These are phyloP conservation scores for Sclerurus mexicanus DNA, from an alignment of 2,113 vertebrate species.

Conservation along the genomic window DNA sequence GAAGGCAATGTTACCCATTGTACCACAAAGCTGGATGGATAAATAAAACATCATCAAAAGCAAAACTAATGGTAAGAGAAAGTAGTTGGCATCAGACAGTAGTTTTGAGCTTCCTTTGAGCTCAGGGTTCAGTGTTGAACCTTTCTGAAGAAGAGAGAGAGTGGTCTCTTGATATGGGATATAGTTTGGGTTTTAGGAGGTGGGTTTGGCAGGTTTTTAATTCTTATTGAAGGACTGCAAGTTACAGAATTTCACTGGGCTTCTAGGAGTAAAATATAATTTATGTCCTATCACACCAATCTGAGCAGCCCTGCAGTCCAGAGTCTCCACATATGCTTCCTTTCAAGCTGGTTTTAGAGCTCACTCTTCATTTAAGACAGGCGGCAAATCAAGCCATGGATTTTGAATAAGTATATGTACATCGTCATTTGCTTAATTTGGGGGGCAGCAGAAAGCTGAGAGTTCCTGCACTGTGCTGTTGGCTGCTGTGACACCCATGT, in stretches of 20 bases:
- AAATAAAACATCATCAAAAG: neutral
- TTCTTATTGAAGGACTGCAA: neutral
- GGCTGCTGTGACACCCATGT: accelerated
- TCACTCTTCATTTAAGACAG: neutral
- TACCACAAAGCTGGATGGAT: neutral
- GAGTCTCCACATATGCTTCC: accelerated
- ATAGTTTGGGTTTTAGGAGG: neutral
- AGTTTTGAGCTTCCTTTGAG: neutral
- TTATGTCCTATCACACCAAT: neutral
- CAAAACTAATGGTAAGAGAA: neutral
- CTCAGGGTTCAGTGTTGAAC: neutral
- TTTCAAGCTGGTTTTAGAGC: neutral
- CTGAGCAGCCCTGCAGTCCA: neutral
- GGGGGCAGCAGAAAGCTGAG: neutral
- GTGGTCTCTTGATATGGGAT: neutral
- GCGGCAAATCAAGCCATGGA: accelerated
- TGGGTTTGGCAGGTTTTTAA: neutral
- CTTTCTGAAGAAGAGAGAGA: neutral
- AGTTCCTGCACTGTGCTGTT: neutral
- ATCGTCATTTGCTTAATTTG: neutral
- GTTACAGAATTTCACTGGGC: neutral
- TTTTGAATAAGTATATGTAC: accelerated
- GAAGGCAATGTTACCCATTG: neutral
- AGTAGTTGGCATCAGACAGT: neutral
- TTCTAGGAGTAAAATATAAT: neutral